Base-by-base conservation (phyloP, 2,113 vertebrate genomes). In the Corythornis cristatus region DNA sequence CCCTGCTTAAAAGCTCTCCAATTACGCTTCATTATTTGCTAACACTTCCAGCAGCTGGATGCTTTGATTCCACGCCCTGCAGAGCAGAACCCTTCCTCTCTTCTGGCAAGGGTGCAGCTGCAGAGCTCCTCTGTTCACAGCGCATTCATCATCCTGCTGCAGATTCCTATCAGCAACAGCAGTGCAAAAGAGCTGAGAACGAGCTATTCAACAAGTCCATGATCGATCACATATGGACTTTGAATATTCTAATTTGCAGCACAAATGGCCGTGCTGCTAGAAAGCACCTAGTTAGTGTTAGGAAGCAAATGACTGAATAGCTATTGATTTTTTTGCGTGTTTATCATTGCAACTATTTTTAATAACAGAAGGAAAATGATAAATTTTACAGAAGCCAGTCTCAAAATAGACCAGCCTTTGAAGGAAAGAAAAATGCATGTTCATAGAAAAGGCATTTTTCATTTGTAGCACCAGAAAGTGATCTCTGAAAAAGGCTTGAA, bases 11-110 rank as follows among this genome's bases (percentile, higher is more conserved):
- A 96, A 95, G 56, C 93, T 95, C 68, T 91, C 43, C 64, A 95
- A 88, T 93, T 95, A 93, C 74, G 79, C 45, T 83, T 92, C 95
- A 93, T 96, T 93, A 94, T 96, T 96, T 91, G 89, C 51, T 86
- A 93, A 82, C 51, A 72, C 86, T 96, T 94, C 93, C 91, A 95
- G 83, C 94, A 96, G 93, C 94, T 96, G 95, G 91, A 95, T 95
- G 79, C 84, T 93, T 93, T 96, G 88, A 95, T 96, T 96, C 89
- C 68, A 91, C 61, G 91, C 68, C 18, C 89, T 74, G 57, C 29
- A 71, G 87, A 96, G 87, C 83, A 93, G 85, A 95, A 96, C 88
- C 67, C 86, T 94, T 87, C 78, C 82, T 89, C 42, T 94, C 50
- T 93, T 83, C 92, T 81, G 82, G 93, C 78, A 93, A 93, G 46